A percentile compares a stretch with the other conserved stretches of the same genome.
phyloP scores from a whole-genome alignment of 2,888 invertebrate genomes.

The Leptopilina syphax region DNA sequence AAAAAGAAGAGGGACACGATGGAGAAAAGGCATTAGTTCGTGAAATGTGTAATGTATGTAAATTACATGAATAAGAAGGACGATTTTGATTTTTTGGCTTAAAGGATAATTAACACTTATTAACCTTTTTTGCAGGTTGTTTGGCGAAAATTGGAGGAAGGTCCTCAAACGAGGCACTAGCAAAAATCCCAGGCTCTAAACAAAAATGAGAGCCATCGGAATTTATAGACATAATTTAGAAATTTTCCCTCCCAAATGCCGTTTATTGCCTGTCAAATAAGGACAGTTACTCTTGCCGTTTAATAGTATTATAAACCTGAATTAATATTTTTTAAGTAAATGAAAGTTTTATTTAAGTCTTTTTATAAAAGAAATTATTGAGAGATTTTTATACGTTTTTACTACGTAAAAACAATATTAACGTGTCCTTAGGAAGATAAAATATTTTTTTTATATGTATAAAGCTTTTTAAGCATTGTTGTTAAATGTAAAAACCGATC shows the following conservation, averaged over 20 bases:
- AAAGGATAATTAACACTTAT: constrained; percentile 12
- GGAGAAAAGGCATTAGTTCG: constrained; percentile 95
- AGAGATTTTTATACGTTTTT: constrained; percentile 49
- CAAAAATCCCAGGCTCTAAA: constrained; percentile 23
- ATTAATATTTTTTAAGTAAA: constrained; percentile 16
- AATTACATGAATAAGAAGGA: too few relatives aligned
- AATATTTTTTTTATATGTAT: constrained; percentile 65
- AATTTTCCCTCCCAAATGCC: background rate
- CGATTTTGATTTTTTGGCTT: background rate
- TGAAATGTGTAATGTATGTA: constrained; percentile 94
- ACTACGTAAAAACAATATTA: constrained; percentile 53
- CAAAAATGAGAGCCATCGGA: constrained; percentile 44
- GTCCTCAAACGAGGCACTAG: constrained; percentile 80
- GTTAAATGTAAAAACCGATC: constrained; percentile 60
- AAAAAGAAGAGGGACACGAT: constrained; percentile 85
- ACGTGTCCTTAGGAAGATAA: constrained; percentile 46
- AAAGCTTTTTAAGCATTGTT: constrained; percentile 62
- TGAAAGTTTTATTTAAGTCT: background rate
- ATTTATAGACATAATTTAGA: constrained; percentile 21
- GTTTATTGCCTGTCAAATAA: background rate
- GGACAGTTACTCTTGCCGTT: constrained; percentile 7
- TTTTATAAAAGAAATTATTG: constrained; percentile 29
- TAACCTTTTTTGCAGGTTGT: constrained; percentile 82
- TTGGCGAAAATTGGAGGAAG: constrained; percentile 93
- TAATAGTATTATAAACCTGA: constrained; percentile 35